phyloP scores from a whole-genome alignment of 2,113 vertebrate species.

The Clarias macrocephalus region DNA sequence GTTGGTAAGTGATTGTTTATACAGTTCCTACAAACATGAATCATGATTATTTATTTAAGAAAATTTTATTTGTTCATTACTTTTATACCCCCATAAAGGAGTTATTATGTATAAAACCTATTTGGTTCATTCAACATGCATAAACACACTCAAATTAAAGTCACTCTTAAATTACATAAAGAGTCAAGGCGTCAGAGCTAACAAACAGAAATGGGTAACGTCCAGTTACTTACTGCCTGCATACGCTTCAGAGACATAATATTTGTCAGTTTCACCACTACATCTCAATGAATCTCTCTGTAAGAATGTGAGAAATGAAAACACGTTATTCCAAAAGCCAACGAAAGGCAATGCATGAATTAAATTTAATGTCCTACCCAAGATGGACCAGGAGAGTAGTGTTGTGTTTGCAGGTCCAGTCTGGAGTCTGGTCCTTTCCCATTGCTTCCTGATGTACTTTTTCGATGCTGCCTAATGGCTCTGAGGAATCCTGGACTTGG shows the following conservation, averaged over 20 bases:
- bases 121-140: not conserved
- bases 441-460: constrained; percentile 10
- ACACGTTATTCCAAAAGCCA: not conserved
- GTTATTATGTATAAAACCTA: not conserved
- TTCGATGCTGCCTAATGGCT: constrained; percentile 9
- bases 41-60: not conserved
- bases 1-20: too few relatives aligned
- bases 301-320: constrained; percentile 1
- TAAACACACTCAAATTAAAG: not conserved
- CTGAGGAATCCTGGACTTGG: constrained; percentile 29
- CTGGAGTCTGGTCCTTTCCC: constrained; percentile 23
- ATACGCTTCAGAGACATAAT: not conserved
- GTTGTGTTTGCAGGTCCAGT: not conserved
- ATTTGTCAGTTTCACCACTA: constrained; percentile 18
- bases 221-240: constrained; percentile 3
- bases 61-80: not conserved
- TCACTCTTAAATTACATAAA: not conserved
- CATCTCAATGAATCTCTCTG: constrained; percentile 32
- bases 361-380: constrained; percentile 39
- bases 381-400: not conserved
- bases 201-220: not conserved
- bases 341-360: not conserved
- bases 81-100: not conserved
- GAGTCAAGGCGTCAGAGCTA: not conserved
- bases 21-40: not conserved